Base-by-base conservation (phyloP, 2,113 vertebrate genomes). In the Archilochus colubris region DNA sequence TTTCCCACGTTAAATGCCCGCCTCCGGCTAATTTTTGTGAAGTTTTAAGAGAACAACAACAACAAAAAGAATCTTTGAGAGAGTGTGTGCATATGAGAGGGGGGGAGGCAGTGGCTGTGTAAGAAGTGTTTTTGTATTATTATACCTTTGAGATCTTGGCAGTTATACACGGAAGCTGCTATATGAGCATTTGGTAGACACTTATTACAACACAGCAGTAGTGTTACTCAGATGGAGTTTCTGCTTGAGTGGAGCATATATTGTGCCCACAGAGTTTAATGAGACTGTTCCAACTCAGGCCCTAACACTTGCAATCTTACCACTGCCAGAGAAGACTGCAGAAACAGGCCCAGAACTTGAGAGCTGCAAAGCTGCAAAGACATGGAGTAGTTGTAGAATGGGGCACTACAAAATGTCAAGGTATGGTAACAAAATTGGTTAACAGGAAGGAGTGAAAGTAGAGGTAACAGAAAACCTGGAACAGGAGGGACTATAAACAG, bases 31-130 rank as follows among this genome's bases (percentile, higher is more conserved):
- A 51, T 84, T 84, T 73, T 48, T 72, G 48, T 28, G 31, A 10
- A 23, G 25, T 48, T 82, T 88, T 33, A 89, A 70, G 55, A 89
- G 27, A 27, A 82, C 77, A 81, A 72, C 33, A 94, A 36, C 55
- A 94, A 84, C 55, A 64, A 36, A 43, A 86, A 63, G 59, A 48
- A 28, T 63, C 55, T 72, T 38, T 61, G 54, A 89, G 55, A 50
- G 51, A 73, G 51, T 0, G 1, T 10, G 46, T 27, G 27, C 2
- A 2, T n/a, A 31, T 1, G 10, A 4, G 40, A 5, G 36, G 40
- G 30, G 5, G 40, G 7, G 23, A 28, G 10, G 54, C 12, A 64
- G 40, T 23, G 30, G 38, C 82, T 63, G 48, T 1, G 9, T 28
- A 58, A 81, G 30, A 48, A 67, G 8, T 25, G 22, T 1, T 23